phyloP scores from a whole-genome alignment of 2,797 vertebrate species.

The Karalla daura region DNA sequence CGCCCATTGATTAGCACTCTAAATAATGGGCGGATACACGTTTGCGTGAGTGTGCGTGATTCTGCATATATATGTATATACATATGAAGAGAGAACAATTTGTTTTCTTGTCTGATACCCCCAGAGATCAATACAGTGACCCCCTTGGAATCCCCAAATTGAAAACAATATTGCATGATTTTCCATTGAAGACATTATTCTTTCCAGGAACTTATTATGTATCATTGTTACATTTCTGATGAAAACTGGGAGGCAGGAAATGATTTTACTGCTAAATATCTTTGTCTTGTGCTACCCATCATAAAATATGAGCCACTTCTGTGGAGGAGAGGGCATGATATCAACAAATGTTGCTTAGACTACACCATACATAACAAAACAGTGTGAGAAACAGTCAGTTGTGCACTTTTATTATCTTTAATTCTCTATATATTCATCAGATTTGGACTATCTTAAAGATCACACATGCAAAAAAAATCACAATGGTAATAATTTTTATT shows the following conservation, averaged over 20 bases:
- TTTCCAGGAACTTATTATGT: neutral
- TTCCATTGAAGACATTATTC: neutral
- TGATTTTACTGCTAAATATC: neutral
- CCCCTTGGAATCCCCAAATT: neutral
- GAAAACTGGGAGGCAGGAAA: neutral
- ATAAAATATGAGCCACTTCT: neutral
- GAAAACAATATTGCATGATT: neutral
- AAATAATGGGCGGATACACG: slow-evolving; percentile 72
- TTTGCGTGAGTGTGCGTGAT: neutral
- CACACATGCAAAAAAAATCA: neutral
- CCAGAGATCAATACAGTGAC: no score
- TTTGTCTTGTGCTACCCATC: neutral
- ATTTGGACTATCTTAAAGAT: neutral
- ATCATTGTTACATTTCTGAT: neutral
- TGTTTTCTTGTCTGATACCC: no score
- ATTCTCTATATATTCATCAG: neutral
- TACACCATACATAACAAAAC: neutral
- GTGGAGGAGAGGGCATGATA: neutral
- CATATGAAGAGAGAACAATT: neutral
- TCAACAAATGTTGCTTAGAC: neutral
- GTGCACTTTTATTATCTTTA: neutral
- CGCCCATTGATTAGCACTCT: slow-evolving; percentile 56
- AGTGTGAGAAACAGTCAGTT: neutral
- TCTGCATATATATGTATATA: neutral
- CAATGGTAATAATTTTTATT: neutral